Evolutionary conservation across 2,797 vertebrate species (phyloP).

Genomic region (Poeciliopsis paucimaculata): DNA sequence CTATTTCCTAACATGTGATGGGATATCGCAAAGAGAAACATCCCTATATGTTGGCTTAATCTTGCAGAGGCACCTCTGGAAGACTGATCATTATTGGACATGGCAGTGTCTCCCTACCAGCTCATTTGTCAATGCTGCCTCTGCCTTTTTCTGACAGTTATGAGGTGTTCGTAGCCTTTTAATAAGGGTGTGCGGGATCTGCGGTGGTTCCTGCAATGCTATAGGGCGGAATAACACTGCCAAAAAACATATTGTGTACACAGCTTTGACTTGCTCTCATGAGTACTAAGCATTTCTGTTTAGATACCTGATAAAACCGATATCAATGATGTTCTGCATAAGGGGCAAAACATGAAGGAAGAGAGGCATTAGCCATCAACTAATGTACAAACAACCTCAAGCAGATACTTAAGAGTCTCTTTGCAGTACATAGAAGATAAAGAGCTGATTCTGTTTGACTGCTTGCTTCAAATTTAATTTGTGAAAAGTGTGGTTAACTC

Average conservation of each 20-base stretch:
- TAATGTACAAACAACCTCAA: constrained; percentile 58
- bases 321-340: constrained; percentile 27
- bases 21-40: constrained; percentile 45
- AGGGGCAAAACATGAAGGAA: constrained; percentile 33
- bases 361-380: constrained; percentile 47
- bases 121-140: constrained; percentile 48
- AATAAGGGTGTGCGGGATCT: constrained; percentile 44
- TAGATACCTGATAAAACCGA: constrained; percentile 34
- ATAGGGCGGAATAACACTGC: constrained; percentile 16
- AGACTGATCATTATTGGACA: constrained; percentile 69
- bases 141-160: constrained; percentile 58
- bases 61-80: constrained; percentile 38
- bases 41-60: constrained; percentile 52
- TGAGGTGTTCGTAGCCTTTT: constrained; percentile 50
- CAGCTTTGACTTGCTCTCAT: constrained; percentile 32
- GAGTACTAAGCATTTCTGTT: constrained; percentile 32
- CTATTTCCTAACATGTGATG: constrained; percentile 27
- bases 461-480: constrained; percentile 68
- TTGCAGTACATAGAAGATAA: constrained; percentile 43
- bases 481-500: constrained; percentile 46
- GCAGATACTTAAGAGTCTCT: constrained; percentile 46
- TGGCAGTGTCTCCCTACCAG: constrained; percentile 56
- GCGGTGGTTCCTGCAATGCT: constrained; percentile 29
- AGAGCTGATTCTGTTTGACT: constrained; percentile 72
- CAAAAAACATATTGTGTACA: constrained; percentile 40